Evolutionary conservation across 2,113 vertebrate species (phyloP), one percentile per base, ranked within the genome.

Genomic region (Tachycineta bicolor): DNA sequence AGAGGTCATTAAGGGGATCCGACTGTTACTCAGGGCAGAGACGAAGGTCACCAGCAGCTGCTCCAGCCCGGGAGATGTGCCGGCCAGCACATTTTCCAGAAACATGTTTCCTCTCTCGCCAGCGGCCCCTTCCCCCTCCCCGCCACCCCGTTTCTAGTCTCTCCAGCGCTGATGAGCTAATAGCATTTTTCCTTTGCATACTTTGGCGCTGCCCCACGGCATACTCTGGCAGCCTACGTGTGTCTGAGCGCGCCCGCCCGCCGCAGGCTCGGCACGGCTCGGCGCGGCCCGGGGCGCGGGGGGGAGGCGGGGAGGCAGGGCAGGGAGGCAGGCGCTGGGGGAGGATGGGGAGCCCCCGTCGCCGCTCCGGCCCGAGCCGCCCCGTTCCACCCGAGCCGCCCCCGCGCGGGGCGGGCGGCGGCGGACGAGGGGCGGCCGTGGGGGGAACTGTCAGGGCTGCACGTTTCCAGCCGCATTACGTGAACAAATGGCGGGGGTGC

Each of bases 171-270:
- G 97, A 98, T 98, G 98, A 98, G 97, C 97, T 98, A 97, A 98
- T 97, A 98, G 97, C 98, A 98, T 98, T 97, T 98, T 98, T 98
- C 96, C 97, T 74, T 77, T 98, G 98, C 98, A 98, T 98, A 98
- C 80, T 98, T 98, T 98, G 97, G 97, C 97, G 56, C 90, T 92
- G 95, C 83, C 97, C 96, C 76, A 96, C 63, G 94, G 98, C 98
- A 97, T 98, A 97, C 81, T 97, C 98, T 97, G 97, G 98, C 98
- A 97, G 97, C 76, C 97, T 93, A 86, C 41, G 91, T 88, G 96
- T 97, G 97, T 98, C 98, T 98, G 97, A 97, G 97, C 95, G 95
- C 97, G 96, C 90, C 91, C 96, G 92, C 68, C 89, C 58, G 92
- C 97, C 97, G 96, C 97, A 96, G 93, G 95, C 94, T 90, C 95